Conservation (phyloP, 2,797 vertebrate species). For the Clarias pachynema region DNA sequence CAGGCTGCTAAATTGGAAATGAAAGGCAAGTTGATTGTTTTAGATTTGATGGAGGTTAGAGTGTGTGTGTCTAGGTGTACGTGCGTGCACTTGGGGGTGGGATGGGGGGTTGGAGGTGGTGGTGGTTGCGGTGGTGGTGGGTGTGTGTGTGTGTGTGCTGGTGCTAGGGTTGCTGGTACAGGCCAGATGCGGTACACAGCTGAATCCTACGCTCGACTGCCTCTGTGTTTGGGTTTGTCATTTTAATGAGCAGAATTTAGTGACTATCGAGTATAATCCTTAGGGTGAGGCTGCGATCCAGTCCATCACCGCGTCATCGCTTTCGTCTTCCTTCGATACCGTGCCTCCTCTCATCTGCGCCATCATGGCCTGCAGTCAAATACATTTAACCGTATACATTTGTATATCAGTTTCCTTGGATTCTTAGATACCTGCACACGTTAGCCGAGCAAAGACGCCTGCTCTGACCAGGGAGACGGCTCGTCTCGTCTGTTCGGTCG, state of each 20-base stretch:
- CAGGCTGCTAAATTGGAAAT: constrained; percentile 81
- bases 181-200: constrained; percentile 84
- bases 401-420: constrained; percentile 50
- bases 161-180: constrained; percentile 69
- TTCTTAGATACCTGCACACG: constrained; percentile 46
- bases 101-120: constrained; percentile 30
- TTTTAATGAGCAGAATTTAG: constrained; percentile 86
- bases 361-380: constrained; percentile 44
- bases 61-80: constrained; percentile 36
- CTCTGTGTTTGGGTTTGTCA: constrained; percentile 82
- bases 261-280: constrained; percentile 76
- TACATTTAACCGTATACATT: constrained; percentile 52
- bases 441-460: constrained; percentile 43
- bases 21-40: constrained; percentile 82
- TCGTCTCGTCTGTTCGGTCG: constrained; percentile 27
- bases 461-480: constrained; percentile 30
- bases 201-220: constrained; percentile 81
- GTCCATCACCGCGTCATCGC: constrained; percentile 76
- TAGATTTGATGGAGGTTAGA: constrained; percentile 73
- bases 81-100: constrained; percentile 33
- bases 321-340: constrained; percentile 67
- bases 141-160: constrained; percentile 51
- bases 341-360: background rate
- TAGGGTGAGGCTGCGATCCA: constrained; percentile 72
- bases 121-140: too few species aligned